Evolutionary conservation across 2,797 vertebrate species (phyloP), one percentile per base, ranked within the genome.

Genomic region (Semaprochilodus insignis): DNA sequence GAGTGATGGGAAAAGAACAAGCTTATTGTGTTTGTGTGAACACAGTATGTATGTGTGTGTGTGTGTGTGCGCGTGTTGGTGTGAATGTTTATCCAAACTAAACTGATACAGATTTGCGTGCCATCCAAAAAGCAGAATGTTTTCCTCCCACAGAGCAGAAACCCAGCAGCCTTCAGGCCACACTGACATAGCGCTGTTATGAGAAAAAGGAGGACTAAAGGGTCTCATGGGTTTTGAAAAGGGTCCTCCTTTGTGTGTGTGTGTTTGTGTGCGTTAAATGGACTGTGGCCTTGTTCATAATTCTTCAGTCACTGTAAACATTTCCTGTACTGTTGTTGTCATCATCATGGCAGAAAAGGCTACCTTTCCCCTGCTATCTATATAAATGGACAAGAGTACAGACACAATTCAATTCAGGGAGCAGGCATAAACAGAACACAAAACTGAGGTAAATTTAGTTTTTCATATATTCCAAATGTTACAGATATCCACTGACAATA

Each of bases 1-100:
- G 89, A 89, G 90, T 88, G 77, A 89, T 88, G 74, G 81, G 75
- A 89, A 83, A 84, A 84, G 70, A 85, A 86, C 81, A 31, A 78
- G n/a, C 51, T 63, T 25, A 72, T 72, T 57, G 36, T 71, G 40
- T 63, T 57, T 85, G 25, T 80, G 36, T 69, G 51, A 36, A 7
- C 70, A 44, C 75, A 27, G 62, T 81, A 14, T 80, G 59, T 57
- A 5, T 21, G 17, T 57, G 54, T 57, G 54, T 57, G 54, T 54
- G 59, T 27, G 17, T 57, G 54, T 57, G 54, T 57, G 54, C 44
- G 59, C 23, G 34, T 76, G 48, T 78, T 73, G 71, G 62, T 82
- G 31, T 83, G 86, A 79, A 74, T 86, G 78, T 87, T 85, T 85
- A 78, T 84, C 27, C 51, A 81, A 84, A 81, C 62, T 21, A 48